Evolutionary conservation across 1,140 invertebrate genomes (phyloP), one percentile per base, ranked within the genome.

Genomic region (Musca vetustissima): DNA sequence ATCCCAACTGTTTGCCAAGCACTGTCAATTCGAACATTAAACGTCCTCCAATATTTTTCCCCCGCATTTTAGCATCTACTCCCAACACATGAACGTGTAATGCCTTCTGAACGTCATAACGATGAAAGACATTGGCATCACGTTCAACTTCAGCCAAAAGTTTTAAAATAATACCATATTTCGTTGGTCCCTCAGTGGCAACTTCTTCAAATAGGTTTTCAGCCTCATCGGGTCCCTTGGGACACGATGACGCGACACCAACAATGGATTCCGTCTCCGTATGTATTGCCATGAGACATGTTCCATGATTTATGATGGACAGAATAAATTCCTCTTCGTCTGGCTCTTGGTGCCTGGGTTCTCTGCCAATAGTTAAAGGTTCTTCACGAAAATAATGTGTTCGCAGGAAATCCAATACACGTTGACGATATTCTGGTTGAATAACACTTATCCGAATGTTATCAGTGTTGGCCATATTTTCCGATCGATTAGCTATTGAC

Each of bases 241-340:
- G 70, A 4, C 72, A 70, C 13, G 72, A 68, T 2, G 71, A 32
- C 17, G 70, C 14, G 9, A 53, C 70, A 6, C 72, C 72, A 52
- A 70, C 66, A 28, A 71, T 55, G 1, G 11, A 25, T 22, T 69
- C 52, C 1, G 22, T 21, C 17, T 25, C 59, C 47, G 28, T 48
- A 7, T 57, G 15, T n/a, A 59, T 13, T 1, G 71, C 71, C 59
- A 70, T 66, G 17, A 72, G 13, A 21, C 68, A 70, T 4, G 71
- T 67, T 19, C 69, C 69, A 49, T 65, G 43, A 47, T 36, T 4
- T 13, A 70, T 66, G 15, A 65, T 53, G 14, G 69, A 70, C 43
- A 72, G 57, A 19, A 48, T 53, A 50, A 72, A 72, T 17, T 70
- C 64, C 32, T 70, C 69, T 69, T 73, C 72, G 14, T 57, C 70